Evolutionary conservation across 2,797 vertebrate species (phyloP).

Genomic region (Huso huso): DNA sequence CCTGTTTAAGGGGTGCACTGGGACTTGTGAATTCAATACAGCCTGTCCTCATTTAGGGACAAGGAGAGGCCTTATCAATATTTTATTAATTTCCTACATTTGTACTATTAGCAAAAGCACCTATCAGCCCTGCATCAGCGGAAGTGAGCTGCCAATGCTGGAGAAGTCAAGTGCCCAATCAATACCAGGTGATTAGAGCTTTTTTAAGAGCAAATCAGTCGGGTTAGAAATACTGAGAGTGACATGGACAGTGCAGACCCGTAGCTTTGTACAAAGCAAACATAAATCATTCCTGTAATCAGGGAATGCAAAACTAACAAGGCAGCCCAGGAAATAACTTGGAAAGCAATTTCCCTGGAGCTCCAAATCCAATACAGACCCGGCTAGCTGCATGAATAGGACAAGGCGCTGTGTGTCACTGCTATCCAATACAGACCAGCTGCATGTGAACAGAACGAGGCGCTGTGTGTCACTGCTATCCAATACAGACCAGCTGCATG

Average conservation of each 20-base stretch:
- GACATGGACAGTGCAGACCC: neutral
- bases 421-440: neutral
- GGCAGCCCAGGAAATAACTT: neutral
- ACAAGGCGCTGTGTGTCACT: neutral
- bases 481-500: too few species aligned
- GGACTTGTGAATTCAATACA: too few species aligned
- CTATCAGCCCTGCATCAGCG: neutral
- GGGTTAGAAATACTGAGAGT: neutral
- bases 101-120: neutral
- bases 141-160: neutral
- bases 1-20: too few species aligned
- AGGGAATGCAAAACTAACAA: neutral
- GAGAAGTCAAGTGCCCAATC: neutral
- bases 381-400: neutral
- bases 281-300: neutral
- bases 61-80: neutral
- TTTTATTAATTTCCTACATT: neutral
- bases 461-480: too few species aligned
- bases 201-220: neutral
- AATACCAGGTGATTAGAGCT: conserved; percentile 7
- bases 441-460: too few species aligned
- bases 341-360: conserved; percentile 3
- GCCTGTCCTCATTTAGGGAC: too few species aligned
- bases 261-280: neutral
- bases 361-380: conserved; percentile 6